A percentile compares a stretch with the other conserved stretches of the same genome.
Evolutionary conservation across 1,140 invertebrate genomes (phyloP).

Genomic region (Pseudomyrmex dendroicus): DNA sequence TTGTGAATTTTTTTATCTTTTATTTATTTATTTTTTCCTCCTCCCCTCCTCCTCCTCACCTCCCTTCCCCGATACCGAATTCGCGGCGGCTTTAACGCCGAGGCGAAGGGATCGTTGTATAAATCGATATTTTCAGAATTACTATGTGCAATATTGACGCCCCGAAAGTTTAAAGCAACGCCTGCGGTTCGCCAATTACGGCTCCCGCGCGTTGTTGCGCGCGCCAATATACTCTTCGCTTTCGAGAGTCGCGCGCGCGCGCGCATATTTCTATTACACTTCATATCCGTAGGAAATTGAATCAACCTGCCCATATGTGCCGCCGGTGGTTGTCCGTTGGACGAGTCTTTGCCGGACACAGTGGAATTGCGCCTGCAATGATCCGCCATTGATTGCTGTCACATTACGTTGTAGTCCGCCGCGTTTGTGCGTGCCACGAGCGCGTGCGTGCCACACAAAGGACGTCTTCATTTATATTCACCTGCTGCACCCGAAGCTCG

Average conservation of each 20-base stretch:
- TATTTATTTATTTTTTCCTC: neutral
- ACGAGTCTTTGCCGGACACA: slow-evolving; percentile 39
- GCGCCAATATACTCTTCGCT: slow-evolving; percentile 42
- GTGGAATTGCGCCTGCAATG: slow-evolving; percentile 64
- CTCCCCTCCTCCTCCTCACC: too few species aligned
- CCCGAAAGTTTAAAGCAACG: slow-evolving; percentile 30
- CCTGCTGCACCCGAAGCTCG: slow-evolving; percentile 30
- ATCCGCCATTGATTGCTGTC: slow-evolving; percentile 69
- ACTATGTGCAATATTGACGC: slow-evolving; percentile 49
- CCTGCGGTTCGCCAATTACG: slow-evolving; percentile 50
- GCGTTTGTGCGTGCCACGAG: slow-evolving; percentile 9
- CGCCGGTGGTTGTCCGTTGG: slow-evolving; percentile 50
- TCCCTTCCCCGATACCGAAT: neutral
- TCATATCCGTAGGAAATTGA: slow-evolving; percentile 63
- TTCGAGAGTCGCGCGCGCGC: slow-evolving; percentile 44
- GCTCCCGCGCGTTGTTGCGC: slow-evolving; percentile 24
- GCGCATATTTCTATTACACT: slow-evolving; percentile 66
- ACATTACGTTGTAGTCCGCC: slow-evolving; percentile 59
- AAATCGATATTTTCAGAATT: slow-evolving; percentile 43
- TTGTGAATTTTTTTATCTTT: neutral
- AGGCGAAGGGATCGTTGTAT: neutral
- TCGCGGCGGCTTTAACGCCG: neutral
- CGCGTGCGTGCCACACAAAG: slow-evolving; percentile 42
- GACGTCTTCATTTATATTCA: slow-evolving; percentile 66
- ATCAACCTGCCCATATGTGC: slow-evolving; percentile 45